phyloP scores from a whole-genome alignment of 2,888 invertebrate genomes.

The Tuta absoluta region DNA sequence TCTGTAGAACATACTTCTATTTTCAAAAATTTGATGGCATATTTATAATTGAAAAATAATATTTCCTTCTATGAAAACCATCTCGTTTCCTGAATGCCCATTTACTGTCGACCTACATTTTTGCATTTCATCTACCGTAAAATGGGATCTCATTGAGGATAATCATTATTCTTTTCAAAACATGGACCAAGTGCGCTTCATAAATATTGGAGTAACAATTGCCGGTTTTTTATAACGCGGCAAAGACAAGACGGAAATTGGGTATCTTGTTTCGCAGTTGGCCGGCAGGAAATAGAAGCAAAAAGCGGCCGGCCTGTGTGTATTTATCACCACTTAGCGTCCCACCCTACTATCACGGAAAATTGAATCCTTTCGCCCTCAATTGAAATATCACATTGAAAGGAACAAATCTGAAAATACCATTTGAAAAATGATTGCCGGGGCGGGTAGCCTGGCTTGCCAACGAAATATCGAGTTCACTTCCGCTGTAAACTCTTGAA shows the following conservation, averaged over 20 bases:
- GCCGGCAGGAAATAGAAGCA: constrained; percentile 27
- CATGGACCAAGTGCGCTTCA: constrained; percentile 26
- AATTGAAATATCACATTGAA: constrained; percentile 52
- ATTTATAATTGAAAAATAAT: background rate
- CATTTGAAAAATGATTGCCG: constrained; percentile 53
- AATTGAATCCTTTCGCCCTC: constrained; percentile 57
- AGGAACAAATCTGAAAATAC: constrained; percentile 51
- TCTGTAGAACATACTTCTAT: background rate
- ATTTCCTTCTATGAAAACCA: background rate
- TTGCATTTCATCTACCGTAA: constrained; percentile 42
- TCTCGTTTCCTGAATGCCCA: constrained; percentile 10
- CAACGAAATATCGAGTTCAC: constrained; percentile 49
- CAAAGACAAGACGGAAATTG: constrained; percentile 21
- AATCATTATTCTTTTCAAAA: constrained; percentile 38
- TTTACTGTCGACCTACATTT: constrained; percentile 37
- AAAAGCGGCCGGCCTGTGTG: constrained; percentile 20
- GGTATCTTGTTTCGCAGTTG: constrained; percentile 9
- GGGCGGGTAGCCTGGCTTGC: constrained; percentile 42
- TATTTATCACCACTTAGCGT: constrained; percentile 43
- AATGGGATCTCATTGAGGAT: constrained; percentile 41
- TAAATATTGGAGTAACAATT: constrained; percentile 19
- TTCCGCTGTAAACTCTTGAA: constrained; percentile 38
- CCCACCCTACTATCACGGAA: constrained; percentile 43
- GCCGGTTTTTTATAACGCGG: constrained; percentile 9
- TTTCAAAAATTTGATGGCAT: background rate